These are phyloP conservation scores for Lasius fuliginosus DNA, from an alignment of 2,888 invertebrate species.

Conservation along the genomic window DNA sequence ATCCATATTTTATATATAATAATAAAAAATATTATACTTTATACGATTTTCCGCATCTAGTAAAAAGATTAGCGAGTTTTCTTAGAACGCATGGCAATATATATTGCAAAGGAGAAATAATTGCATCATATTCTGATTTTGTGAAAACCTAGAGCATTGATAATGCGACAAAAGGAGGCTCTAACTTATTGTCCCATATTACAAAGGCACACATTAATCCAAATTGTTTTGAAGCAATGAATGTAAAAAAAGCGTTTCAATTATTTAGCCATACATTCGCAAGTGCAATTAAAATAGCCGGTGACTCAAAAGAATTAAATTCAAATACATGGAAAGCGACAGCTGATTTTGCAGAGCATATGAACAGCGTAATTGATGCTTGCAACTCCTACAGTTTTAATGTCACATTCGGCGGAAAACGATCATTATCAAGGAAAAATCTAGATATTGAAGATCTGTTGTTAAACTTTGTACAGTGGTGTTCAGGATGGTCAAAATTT, in stretches of 20 bases:
- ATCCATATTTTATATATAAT: too few relatives aligned
- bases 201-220: not conserved
- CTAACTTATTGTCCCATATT: not conserved
- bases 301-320: not conserved
- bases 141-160: not conserved
- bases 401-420: not conserved
- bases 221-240: not conserved
- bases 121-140: too few relatives aligned
- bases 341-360: not conserved
- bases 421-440: too few relatives aligned
- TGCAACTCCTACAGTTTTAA: not conserved
- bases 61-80: too few relatives aligned
- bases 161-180: not conserved
- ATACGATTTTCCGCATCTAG: too few relatives aligned
- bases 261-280: too few relatives aligned
- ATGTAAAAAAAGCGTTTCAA: too few relatives aligned
- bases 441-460: not conserved
- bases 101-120: too few relatives aligned
- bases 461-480: not conserved
- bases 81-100: too few relatives aligned
- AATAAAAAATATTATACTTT: too few relatives aligned
- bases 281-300: too few relatives aligned
- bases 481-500: too few relatives aligned
- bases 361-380: not conserved
- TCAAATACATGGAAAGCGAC: not conserved